Conservation (phyloP, 2,797 vertebrate genomes). For the Ibycter americanus region DNA sequence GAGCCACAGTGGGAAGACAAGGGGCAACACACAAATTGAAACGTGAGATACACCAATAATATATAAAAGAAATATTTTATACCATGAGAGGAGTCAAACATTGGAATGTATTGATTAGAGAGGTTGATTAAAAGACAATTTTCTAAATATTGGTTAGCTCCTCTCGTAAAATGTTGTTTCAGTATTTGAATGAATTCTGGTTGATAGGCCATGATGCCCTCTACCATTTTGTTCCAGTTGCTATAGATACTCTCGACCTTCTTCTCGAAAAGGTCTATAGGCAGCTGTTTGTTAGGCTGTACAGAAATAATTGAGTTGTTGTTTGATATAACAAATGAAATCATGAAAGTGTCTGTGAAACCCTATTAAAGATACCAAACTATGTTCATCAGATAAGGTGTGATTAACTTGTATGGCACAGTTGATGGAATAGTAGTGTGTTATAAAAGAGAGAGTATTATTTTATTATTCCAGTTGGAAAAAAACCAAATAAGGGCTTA, state of each 20-base stretch:
- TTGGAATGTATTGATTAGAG: background rate
- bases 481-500: background rate
- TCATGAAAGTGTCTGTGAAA: background rate
- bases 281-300: background rate
- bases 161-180: background rate
- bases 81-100: background rate
- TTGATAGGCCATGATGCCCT: background rate
- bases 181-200: background rate
- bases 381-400: background rate
- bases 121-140: background rate
- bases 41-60: background rate
- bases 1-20: background rate
- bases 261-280: background rate
- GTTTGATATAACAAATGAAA: background rate
- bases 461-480: background rate
- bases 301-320: background rate
- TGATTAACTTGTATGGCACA: background rate
- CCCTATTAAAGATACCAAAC: background rate
- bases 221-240: background rate
- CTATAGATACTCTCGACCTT: accelerated
- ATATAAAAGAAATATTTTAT: background rate
- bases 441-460: background rate
- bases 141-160: background rate
- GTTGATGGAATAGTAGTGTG: background rate
- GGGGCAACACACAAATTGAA: background rate